Base-by-base conservation (phyloP, 2,797 vertebrate species). In the Pseudochaenichthys georgianus region DNA sequence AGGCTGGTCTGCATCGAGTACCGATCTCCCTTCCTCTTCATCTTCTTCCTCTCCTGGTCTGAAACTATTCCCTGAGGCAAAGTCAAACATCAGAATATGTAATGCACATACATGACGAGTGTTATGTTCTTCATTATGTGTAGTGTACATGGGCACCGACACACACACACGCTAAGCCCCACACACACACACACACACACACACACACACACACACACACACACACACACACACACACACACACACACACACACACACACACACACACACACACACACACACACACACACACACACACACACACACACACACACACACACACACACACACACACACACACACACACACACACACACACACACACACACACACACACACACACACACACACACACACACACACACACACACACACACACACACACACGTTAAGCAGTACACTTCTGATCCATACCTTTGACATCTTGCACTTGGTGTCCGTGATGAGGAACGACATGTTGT, bases 401-500 rank as follows among this genome's bases (percentile, higher is more conserved):
- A 28, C 23, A 28, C 23, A 28, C 23, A 28, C 23, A 28, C 23
- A 28, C 23, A 28, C 23, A 28, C 23, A 28, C 23, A 28, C 23
- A 28, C 23, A 28, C 23, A 28, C 23, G 23, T 28, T 28, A 28
- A 28, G 23, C 23, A 28, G 23, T 28, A 28, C 23, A 28, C 23
- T 3, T 28, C 23, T 28, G 23, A 28, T 43, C 53, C 75, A 16
- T 95, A 97, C 98, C 97, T 99, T 99, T 4, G 98, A 96, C 97
- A 99, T 99, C 92, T 99, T 99, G 58, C 97, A 98, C 89, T 98
- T 99, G 66, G 96, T 97, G 77, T 99, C 97, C 16, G 96, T 96
- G 84, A 99, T 98, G 60, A 99, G 96, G 84, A 99, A 99, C 21
- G 97, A 98, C 97, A 99, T 99, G 75, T 99, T 99, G 94, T 99